Base-by-base conservation (phyloP, 2,113 vertebrate species). In the Patagioenas fasciata region DNA sequence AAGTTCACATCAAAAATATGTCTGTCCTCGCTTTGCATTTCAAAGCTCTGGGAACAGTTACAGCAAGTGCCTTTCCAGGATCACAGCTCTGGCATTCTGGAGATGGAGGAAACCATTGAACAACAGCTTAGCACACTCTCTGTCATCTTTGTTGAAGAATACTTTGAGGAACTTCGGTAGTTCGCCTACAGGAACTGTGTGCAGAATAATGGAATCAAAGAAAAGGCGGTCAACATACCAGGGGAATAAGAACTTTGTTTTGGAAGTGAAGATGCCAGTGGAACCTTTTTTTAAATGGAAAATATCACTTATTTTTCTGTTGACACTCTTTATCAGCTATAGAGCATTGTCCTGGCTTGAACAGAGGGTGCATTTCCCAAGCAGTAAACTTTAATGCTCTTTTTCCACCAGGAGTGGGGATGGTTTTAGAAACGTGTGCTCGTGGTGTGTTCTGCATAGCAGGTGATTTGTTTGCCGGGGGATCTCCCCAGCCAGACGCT, bases 21-120 rank as follows among this genome's bases (percentile, higher is more conserved):
- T 79, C 62, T 95, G 78, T 80, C 81, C 84, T 95, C 96, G 81
- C 84, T 95, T 96, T 95, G 87, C 91, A 92, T 97, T 93, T 93
- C 94, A 95, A 96, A 97, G 96, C 65, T 64, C 25, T 85, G 73
- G 65, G 89, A 87, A 5, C 57, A 89, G 78, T 77, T 86, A 29
- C 48, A 84, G 89, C 67, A 93, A 65, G 25, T 93, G 60, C 40
- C 40, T 80, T 74, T 54, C 34, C 40, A 58, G 69, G 80, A 95
- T 86, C 89, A 78, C 73, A 92, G 78, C 50, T 58, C 34, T 32
- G n/a, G 15, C 5, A 2, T 62, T 85, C 56, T 73, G 66, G 70
- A 96, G 85, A 24, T 3, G 5, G 75, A 42, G 29, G 36, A 51
- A 57, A 18, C 57, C 67, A 31, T 5, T 64, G 56, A 87, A 42